Conservation (phyloP, 2,888 invertebrate species). For the Chelonus formosanus region DNA sequence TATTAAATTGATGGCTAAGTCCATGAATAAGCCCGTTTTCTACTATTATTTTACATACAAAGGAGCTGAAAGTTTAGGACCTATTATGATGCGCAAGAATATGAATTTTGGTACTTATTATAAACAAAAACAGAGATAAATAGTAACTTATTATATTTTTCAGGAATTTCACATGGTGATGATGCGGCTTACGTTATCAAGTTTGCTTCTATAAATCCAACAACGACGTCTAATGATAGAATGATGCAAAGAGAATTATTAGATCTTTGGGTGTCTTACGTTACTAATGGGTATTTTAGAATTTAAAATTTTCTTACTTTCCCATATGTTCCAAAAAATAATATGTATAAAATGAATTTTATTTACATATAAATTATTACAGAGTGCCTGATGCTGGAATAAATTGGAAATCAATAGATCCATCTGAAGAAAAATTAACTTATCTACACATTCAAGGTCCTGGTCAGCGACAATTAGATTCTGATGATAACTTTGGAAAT, state of each 20-base stretch:
- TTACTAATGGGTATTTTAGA: slow-evolving; percentile 68
- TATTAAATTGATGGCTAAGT: slow-evolving; percentile 68
- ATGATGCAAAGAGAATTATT: slow-evolving; percentile 67
- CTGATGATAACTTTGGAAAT: slow-evolving; percentile 68
- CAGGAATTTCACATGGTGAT: slow-evolving; percentile 74
- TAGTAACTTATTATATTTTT: background rate
- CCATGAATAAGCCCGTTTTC: slow-evolving; percentile 69
- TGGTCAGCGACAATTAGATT: slow-evolving; percentile 64
- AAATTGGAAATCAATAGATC: slow-evolving; percentile 67
- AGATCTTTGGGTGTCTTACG: slow-evolving; percentile 69
- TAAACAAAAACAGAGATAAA: background rate
- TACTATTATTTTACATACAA: slow-evolving; percentile 71
- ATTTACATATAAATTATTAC: slow-evolving; percentile 37
- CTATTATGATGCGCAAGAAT: slow-evolving; percentile 65
- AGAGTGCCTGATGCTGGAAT: slow-evolving; percentile 65
- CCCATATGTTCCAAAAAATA: background rate
- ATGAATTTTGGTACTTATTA: slow-evolving; percentile 67
- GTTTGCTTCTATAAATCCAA: slow-evolving; percentile 60
- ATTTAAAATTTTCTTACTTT: background rate
- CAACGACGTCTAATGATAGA: slow-evolving; percentile 64
- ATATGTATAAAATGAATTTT: background rate
- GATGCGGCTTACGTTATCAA: slow-evolving; percentile 66
- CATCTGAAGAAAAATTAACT: slow-evolving; percentile 63
- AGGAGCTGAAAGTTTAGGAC: slow-evolving; percentile 68
- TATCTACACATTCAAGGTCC: slow-evolving; percentile 69